Evolutionary conservation across 2,113 vertebrate genomes (phyloP).

Genomic region (Aythya baeri): DNA sequence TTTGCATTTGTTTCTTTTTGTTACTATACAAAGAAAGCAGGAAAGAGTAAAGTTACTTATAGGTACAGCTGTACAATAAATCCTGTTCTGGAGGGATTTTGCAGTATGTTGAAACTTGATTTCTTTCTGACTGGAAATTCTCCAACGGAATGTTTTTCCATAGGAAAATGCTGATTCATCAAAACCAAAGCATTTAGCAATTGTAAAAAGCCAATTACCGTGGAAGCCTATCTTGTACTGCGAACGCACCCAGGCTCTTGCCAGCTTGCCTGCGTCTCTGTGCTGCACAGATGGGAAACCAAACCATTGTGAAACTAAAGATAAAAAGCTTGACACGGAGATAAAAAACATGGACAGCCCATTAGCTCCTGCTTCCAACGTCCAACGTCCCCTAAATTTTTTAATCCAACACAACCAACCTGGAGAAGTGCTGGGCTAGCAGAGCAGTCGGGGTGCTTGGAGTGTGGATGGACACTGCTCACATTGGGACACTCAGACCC

Average conservation of each 20-base stretch:
- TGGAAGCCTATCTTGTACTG: slow-evolving; percentile 16
- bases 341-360: not conserved
- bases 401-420: not conserved
- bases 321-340: not conserved
- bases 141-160: slow-evolving; percentile 60
- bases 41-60: not conserved
- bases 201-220: not conserved
- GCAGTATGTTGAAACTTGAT: not conserved
- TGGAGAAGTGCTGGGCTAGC: not conserved
- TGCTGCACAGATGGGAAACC: slow-evolving; percentile 1
- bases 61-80: not conserved
- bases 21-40: not conserved
- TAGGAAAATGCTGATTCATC: slow-evolving; percentile 56
- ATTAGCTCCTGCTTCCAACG: not conserved
- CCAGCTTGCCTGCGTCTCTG: not conserved
- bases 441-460: not conserved
- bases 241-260: not conserved
- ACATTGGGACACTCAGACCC: not conserved
- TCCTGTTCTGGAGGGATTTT: not conserved
- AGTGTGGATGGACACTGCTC: not conserved
- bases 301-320: not conserved
- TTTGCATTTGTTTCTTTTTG: not conserved
- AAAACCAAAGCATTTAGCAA: not conserved
- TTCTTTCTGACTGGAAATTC: slow-evolving; percentile 34
- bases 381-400: not conserved